These are phyloP conservation scores for Baryphthengus martii DNA, from an alignment of 2,113 vertebrate genomes.

Conservation along the genomic window DNA sequence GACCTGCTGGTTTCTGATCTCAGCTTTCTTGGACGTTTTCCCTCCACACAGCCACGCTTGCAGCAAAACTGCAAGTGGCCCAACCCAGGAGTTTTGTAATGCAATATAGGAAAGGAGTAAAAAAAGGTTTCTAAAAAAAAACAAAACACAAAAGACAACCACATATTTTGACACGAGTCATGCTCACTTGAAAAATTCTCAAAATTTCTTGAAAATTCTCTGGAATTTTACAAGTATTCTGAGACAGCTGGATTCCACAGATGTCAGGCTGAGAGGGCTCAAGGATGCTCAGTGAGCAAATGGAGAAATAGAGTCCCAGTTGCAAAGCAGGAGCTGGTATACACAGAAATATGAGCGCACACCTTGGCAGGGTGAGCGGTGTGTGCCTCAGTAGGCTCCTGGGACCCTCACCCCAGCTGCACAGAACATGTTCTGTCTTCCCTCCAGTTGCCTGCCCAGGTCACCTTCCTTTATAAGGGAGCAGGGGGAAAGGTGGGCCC, in stretches of 20 bases:
- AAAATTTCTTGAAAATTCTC: neutral
- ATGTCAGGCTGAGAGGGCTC: neutral
- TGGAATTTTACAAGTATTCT: neutral
- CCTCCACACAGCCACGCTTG: neutral
- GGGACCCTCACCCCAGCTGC: neutral
- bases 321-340: neutral
- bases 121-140: neutral
- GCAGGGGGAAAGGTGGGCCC: neutral
- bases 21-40: neutral
- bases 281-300: neutral
- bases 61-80: neutral
- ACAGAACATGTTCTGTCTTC: neutral
- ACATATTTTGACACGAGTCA: neutral
- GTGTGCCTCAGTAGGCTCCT: neutral
- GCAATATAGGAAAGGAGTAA: neutral
- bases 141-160: too few relatives aligned
- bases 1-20: constrained; percentile 4
- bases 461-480: neutral
- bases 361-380: neutral
- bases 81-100: neutral
- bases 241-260: neutral
- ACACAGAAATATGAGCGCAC: neutral
- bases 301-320: neutral
- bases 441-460: neutral
- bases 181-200: neutral